Evolutionary conservation across 1,140 invertebrate species (phyloP).

Genomic region (Lanistes nyassanus): DNA sequence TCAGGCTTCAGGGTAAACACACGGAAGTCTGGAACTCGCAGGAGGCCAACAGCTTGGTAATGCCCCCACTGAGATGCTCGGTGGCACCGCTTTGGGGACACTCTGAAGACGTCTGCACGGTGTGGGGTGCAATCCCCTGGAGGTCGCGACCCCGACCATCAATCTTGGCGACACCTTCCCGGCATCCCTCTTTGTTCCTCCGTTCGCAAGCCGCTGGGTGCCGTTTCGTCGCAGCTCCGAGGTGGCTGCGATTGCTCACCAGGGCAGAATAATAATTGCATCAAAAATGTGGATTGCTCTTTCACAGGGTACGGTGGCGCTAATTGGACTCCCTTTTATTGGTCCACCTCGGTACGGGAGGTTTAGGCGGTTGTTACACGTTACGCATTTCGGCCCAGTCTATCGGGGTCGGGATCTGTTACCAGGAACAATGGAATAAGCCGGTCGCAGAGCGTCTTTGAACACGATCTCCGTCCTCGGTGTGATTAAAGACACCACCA

Average conservation of each 20-base stretch:
- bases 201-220: background rate
- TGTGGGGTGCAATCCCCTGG: background rate
- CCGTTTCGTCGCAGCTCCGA: background rate
- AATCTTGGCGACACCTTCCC: background rate
- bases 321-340: background rate
- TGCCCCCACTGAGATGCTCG: background rate
- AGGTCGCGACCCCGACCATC: background rate
- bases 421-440: too few species aligned
- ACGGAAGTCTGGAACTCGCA: background rate
- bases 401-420: too few species aligned
- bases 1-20: too few species aligned
- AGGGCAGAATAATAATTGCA: constrained; percentile 3
- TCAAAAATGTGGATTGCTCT: background rate
- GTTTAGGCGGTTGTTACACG: too few species aligned
- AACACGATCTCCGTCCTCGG: too few species aligned
- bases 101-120: background rate
- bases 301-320: background rate
- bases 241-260: constrained; percentile 1
- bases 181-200: background rate
- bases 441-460: too few species aligned
- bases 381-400: too few species aligned
- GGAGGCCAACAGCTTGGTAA: background rate
- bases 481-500: too few species aligned
- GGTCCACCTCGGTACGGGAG: background rate
- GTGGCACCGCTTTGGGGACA: background rate